Evolutionary conservation across 2,888 invertebrate species (phyloP).

Genomic region (Agrochola litura): DNA sequence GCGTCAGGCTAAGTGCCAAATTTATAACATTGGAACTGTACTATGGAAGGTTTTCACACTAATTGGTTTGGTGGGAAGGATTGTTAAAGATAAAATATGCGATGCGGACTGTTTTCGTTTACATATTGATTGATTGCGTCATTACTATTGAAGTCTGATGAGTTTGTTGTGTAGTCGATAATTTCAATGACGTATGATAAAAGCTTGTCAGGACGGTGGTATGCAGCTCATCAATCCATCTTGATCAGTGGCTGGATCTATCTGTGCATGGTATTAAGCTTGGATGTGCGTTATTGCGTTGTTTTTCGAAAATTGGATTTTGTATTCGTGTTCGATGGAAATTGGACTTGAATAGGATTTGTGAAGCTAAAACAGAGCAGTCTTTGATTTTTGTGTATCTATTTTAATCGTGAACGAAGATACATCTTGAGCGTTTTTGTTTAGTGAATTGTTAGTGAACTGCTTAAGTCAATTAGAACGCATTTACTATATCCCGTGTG

Average conservation of each 20-base stretch:
- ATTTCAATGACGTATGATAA: constrained; percentile 47
- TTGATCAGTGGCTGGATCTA: constrained; percentile 37
- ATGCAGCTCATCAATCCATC: constrained; percentile 52
- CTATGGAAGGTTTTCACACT: constrained; percentile 88
- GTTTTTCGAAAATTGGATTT: constrained; percentile 33
- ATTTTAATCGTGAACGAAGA: not conserved
- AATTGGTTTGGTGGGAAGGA: constrained; percentile 89
- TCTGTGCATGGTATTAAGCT: constrained; percentile 21
- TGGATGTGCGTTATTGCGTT: constrained; percentile 17
- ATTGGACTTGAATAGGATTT: constrained; percentile 19
- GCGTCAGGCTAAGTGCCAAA: constrained; percentile 90
- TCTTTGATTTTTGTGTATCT: not conserved
- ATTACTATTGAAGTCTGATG: constrained; percentile 74
- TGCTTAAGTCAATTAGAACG: not conserved
- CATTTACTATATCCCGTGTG: not conserved
- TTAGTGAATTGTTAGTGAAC: not conserved
- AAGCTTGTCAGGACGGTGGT: constrained; percentile 41
- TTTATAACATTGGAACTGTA: constrained; percentile 87
- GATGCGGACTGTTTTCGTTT: constrained; percentile 88
- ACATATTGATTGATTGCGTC: constrained; percentile 88
- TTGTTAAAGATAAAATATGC: constrained; percentile 91
- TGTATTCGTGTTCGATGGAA: constrained; percentile 22
- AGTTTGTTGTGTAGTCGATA: constrained; percentile 38
- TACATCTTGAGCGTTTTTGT: not conserved
- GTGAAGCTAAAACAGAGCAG: constrained; percentile 1